Evolutionary conservation across 2,113 vertebrate genomes (phyloP), one percentile per base, ranked within the genome.

Genomic region (Brachyhypopomus occidentalis): DNA sequence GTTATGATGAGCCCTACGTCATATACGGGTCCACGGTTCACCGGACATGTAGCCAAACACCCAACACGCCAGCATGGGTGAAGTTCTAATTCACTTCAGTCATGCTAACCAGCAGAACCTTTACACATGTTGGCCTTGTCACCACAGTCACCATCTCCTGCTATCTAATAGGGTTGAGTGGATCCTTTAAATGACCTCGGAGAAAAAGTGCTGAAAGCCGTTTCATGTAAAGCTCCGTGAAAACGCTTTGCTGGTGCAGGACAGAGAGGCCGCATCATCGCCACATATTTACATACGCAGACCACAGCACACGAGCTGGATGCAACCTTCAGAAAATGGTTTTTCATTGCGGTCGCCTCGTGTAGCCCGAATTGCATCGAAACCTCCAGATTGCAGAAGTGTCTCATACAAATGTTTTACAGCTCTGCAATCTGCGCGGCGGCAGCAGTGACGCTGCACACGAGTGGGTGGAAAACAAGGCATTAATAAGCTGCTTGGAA

Each of bases 401-500:
- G 60, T 73, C 58, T 56, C 59, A 66, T 72, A 72, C 20, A 79
- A 79, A 71, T 59, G 17, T n/a, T 64, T 80, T 17, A 73, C n/a
- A n/a, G 20, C 45, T 56, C 63, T 80, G 70, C 63, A 66, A 80
- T 80, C 71, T 74, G 79, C 79, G 66, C 56, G 72, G 60, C 36
- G 34, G 30, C 71, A 64, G 60, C 38, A 74, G 74, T 80, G 56
- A 75, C 27, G 64, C 27, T 72, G 41, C 27, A 38, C 66, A 66
- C 71, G 66, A 80, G 71, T 74, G 60, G 45, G 36, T 38, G 79
- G 66, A 80, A 80, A 74, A 60, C 48, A 41, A 78, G 69, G 62
- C 77, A 83, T 83, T 79, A 83, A 75, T 75, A 66, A 71, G 63
- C 45, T 75, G 71, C 71, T 79, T 74, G 56, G 59, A 75, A 71